Evolutionary conservation across 2,113 vertebrate species (phyloP).

Genomic region (Halcyon malimbica): DNA sequence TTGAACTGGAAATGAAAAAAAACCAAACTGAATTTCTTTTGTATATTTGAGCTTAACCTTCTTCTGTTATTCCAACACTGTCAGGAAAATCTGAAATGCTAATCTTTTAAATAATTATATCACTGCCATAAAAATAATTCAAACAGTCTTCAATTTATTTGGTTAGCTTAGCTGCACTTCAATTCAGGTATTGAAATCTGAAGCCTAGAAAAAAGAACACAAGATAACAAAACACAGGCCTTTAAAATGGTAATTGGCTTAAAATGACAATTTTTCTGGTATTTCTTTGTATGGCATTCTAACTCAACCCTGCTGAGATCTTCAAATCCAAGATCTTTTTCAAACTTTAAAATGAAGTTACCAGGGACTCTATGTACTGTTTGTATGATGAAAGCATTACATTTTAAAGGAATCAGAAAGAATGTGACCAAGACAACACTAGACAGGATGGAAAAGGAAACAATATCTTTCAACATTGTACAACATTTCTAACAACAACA

Average conservation of each 20-base stretch:
- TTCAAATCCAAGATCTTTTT: background rate
- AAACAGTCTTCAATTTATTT: conserved; percentile 50
- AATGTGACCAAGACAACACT: background rate
- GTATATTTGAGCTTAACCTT: conserved; percentile 46
- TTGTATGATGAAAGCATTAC: background rate
- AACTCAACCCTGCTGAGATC: background rate
- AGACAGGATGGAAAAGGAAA: background rate
- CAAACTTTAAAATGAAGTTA: background rate
- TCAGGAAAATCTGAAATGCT: conserved; percentile 71
- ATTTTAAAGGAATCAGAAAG: background rate
- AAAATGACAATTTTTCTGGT: background rate
- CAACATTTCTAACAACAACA: background rate
- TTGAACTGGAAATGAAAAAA: conserved; percentile 18
- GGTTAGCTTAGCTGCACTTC: background rate
- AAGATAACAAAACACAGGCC: background rate
- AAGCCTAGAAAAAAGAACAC: background rate
- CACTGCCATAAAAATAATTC: conserved; percentile 61
- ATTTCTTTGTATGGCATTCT: rapidly evolving
- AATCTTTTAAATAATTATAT: conserved; percentile 58
- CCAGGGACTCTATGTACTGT: background rate
- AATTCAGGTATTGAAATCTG: conserved; percentile 17
- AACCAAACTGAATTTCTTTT: conserved; percentile 4
- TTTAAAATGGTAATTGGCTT: background rate
- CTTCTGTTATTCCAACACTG: conserved; percentile 51
- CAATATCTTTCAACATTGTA: background rate